Percentiles rank a stretch among this genome's conserved stretches.
These are phyloP conservation scores for Megalopta genalis DNA, from an alignment of 1,140 invertebrate species.

Conservation along the genomic window DNA sequence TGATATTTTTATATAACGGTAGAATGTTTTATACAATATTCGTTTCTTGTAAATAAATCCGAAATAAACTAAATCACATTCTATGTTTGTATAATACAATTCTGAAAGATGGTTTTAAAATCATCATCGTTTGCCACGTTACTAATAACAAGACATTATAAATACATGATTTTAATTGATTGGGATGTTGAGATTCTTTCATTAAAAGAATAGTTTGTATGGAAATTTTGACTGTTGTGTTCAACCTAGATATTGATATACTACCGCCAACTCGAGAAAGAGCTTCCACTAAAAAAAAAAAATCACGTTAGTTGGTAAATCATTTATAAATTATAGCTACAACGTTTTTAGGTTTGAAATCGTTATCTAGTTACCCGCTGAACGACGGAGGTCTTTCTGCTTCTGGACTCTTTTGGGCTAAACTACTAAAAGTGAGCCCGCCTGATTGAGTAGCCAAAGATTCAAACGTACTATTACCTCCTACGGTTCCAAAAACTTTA, in stretches of 20 bases:
- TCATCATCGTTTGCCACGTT: not conserved
- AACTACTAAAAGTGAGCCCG: constrained; percentile 74
- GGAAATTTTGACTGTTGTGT: not conserved
- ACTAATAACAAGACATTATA: constrained; percentile 35
- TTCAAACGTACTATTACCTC: constrained; percentile 72
- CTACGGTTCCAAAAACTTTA: constrained; percentile 71
- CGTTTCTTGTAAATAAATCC: constrained; percentile 34
- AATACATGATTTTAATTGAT: constrained; percentile 14
- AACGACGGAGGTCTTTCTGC: constrained; percentile 71
- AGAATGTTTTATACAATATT: constrained; percentile 22
- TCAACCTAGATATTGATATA: constrained; percentile 18
- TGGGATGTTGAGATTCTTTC: not conserved
- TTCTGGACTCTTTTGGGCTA: constrained; percentile 74
- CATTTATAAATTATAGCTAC: no score
- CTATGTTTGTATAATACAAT: not conserved
- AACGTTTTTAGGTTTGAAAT: not conserved
- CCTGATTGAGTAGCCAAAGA: constrained; percentile 71
- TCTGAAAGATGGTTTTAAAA: constrained; percentile 16
- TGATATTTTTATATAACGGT: constrained; percentile 41
- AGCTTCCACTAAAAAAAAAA: constrained; percentile 72
- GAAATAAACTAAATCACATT: constrained; percentile 1
- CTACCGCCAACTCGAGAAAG: constrained; percentile 77
- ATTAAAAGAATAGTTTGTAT: constrained; percentile 21
- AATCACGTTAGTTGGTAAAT: not conserved
- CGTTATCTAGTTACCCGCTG: constrained; percentile 64